Evolutionary conservation across 2,113 vertebrate species (phyloP).

Genomic region (Callipepla squamata): DNA sequence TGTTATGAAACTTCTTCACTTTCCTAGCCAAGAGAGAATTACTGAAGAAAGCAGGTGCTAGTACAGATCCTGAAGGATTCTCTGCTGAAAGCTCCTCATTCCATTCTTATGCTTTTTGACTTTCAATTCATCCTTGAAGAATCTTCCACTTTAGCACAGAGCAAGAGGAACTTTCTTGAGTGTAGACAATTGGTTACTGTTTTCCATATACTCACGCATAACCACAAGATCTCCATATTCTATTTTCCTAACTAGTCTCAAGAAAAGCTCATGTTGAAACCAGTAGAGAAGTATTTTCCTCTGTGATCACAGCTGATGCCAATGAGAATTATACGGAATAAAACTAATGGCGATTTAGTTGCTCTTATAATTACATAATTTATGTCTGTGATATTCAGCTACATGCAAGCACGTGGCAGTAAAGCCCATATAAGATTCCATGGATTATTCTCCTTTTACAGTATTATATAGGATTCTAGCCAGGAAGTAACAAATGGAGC

Average conservation of each 20-base stretch:
- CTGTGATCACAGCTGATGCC: background rate
- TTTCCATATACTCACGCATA: background rate
- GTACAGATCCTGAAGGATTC: background rate
- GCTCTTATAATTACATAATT: background rate
- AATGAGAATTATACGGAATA: background rate
- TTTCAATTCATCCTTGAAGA: background rate
- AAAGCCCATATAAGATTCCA: background rate
- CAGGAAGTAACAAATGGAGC: conserved; percentile 33
- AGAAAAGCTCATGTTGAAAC: background rate
- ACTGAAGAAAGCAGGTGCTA: background rate
- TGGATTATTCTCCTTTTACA: background rate
- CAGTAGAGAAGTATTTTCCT: background rate
- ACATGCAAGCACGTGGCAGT: background rate
- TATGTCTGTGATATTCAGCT: background rate
- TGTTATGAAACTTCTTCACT: background rate
- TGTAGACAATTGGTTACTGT: background rate
- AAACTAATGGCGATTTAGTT: conserved; percentile 10
- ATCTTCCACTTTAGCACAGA: background rate
- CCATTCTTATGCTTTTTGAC: background rate
- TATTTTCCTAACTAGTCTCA: background rate
- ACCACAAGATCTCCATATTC: background rate
- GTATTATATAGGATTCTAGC: conserved; percentile 23
- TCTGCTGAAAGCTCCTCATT: background rate
- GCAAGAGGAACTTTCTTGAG: background rate
- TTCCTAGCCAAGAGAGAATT: background rate